A percentile compares a stretch with the other conserved stretches of the same genome.
Evolutionary conservation across 23 tunicate species (phyloP).

Genomic region (Clavelina lepadiformis): DNA sequence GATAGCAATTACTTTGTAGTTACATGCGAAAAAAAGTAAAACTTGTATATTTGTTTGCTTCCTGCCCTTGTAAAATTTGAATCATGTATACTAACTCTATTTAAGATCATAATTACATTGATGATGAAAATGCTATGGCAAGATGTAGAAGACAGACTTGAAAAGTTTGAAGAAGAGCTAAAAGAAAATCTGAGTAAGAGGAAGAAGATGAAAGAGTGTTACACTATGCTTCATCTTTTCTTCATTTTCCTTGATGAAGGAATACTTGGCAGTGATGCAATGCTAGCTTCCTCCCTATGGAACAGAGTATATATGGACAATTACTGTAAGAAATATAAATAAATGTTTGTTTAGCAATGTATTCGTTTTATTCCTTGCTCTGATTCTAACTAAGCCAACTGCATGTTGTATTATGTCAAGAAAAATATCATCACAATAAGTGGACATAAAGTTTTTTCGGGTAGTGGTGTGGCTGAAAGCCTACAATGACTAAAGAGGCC

Average conservation of each 20-base stretch:
- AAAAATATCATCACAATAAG: no score
- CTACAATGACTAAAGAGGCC: no score
- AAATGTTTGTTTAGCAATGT: not conserved
- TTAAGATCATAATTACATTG: conserved; percentile 18
- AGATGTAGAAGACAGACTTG: conserved; percentile 43
- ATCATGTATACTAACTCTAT: not conserved
- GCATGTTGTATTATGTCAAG: no score
- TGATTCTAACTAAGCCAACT: no score
- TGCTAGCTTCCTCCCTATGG: conserved; percentile 72
- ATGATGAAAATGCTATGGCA: conserved; percentile 63
- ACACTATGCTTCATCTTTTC: conserved; percentile 13
- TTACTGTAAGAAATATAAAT: conserved; percentile 3
- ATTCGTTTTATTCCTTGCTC: not conserved
- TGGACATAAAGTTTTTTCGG: no score
- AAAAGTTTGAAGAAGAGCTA: conserved; percentile 45
- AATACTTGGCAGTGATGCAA: conserved; percentile 51
- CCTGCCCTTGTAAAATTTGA: not conserved
- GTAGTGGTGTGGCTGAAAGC: no score
- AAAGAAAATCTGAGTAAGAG: conserved; percentile 17
- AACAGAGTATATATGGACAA: conserved; percentile 22
- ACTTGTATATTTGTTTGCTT: no score
- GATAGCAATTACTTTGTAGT: no score
- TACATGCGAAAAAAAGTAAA: not conserved
- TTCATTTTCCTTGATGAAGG: conserved; percentile 65
- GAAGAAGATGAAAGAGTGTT: conserved; percentile 13